Evolutionary conservation across 1,140 invertebrate species (phyloP).

Genomic region (Drosophila elegans): DNA sequence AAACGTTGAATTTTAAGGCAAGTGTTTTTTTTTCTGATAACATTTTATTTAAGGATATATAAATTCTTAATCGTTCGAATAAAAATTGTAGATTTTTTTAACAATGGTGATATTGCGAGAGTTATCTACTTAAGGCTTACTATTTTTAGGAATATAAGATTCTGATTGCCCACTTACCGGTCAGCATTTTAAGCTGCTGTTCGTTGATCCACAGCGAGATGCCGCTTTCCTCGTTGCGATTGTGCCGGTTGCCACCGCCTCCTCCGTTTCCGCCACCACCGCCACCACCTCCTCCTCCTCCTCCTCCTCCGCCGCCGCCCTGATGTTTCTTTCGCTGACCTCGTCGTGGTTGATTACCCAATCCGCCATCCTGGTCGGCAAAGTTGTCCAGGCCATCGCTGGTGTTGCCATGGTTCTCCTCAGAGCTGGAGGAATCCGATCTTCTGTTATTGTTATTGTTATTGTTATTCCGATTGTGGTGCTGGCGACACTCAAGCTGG

Average conservation of each 20-base stretch:
- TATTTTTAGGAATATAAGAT: neutral
- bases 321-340: slow-evolving; percentile 57
- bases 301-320: slow-evolving; percentile 4
- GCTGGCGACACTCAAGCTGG: slow-evolving; percentile 71
- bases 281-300: slow-evolving; percentile 17
- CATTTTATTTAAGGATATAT: too few species aligned
- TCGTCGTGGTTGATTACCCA: slow-evolving; percentile 39
- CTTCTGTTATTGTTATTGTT: slow-evolving; percentile 56
- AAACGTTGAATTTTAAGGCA: too few species aligned
- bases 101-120: too few species aligned
- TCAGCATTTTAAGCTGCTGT: slow-evolving; percentile 94
- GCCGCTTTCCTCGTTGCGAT: slow-evolving; percentile 85
- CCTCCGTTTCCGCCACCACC: slow-evolving; percentile 6
- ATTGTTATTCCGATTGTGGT: slow-evolving; percentile 66
- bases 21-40: too few species aligned
- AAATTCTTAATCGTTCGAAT: too few species aligned
- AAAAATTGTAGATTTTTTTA: too few species aligned
- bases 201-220: slow-evolving; percentile 95
- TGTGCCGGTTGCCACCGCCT: slow-evolving; percentile 49
- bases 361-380: slow-evolving; percentile 50
- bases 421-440: slow-evolving; percentile 55
- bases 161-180: slow-evolving; percentile 87
- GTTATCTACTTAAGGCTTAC: too few species aligned
- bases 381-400: slow-evolving; percentile 53
- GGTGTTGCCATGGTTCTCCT: slow-evolving; percentile 59